Percentiles rank a stretch among this genome's conserved stretches.
phyloP scores from a whole-genome alignment of 2,797 vertebrate species.

The Sciurus carolinensis region DNA sequence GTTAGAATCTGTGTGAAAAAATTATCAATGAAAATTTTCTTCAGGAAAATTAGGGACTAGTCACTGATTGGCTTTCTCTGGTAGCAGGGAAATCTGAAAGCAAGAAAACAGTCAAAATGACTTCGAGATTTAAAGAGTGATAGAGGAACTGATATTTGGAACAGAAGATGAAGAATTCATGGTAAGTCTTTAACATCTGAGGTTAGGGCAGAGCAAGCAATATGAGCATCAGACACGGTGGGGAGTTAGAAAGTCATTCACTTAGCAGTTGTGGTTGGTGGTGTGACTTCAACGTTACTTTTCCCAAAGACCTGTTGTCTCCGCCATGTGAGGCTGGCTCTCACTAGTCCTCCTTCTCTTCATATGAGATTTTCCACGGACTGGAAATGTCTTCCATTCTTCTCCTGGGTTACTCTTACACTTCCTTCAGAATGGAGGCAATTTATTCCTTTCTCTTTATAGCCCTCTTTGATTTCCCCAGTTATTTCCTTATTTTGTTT shows the following conservation, averaged over 20 bases:
- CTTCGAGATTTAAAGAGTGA: background rate
- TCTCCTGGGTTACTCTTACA: background rate
- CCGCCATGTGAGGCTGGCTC: rapidly evolving
- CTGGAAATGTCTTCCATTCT: background rate
- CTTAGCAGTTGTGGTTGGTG: rapidly evolving
- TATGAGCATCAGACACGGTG: rapidly evolving
- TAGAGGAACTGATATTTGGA: background rate
- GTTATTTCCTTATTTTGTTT: background rate
- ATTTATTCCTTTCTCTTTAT: too few species aligned
- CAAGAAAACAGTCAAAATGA: background rate
- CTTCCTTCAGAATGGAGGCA: background rate
- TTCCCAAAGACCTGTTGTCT: background rate
- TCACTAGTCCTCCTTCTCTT: background rate
- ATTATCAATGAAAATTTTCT: background rate
- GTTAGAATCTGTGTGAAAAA: background rate
- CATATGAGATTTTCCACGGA: background rate
- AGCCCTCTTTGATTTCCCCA: background rate
- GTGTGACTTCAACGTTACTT: background rate
- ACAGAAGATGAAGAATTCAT: background rate
- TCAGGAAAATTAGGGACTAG: background rate
- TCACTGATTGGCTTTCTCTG: background rate
- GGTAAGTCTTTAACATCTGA: background rate
- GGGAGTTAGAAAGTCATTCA: background rate
- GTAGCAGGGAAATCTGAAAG: background rate
- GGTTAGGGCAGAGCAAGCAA: too few species aligned